phyloP scores from a whole-genome alignment of 2,113 vertebrate genomes.

The Urocolius indicus region DNA sequence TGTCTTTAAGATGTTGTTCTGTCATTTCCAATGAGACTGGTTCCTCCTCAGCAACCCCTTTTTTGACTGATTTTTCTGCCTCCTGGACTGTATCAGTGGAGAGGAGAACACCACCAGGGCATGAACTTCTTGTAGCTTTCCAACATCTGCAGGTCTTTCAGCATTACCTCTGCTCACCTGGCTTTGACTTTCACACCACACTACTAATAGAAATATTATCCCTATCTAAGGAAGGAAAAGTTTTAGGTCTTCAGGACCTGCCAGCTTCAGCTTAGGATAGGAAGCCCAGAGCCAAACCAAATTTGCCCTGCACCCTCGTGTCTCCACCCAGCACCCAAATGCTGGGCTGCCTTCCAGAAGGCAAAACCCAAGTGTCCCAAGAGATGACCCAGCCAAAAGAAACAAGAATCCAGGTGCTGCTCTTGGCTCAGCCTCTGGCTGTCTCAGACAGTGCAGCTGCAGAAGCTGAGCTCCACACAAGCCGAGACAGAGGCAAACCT shows the following conservation, averaged over 20 bases:
- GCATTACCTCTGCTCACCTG: background rate
- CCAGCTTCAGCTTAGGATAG: background rate
- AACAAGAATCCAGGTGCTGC: background rate
- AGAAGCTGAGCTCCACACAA: background rate
- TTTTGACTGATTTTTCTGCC: background rate
- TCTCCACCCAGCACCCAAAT: background rate
- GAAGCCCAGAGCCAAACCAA: background rate
- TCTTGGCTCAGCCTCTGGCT: background rate
- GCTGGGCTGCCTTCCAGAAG: background rate
- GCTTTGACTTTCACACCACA: background rate
- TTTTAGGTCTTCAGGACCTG: background rate
- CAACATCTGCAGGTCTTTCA: background rate
- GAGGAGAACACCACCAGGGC: background rate
- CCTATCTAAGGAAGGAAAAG: background rate
- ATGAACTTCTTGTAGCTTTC: background rate
- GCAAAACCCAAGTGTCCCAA: background rate
- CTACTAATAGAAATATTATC: background rate
- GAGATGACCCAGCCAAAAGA: background rate
- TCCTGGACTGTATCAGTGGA: background rate
- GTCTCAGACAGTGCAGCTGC: background rate
- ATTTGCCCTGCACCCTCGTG: accelerated
- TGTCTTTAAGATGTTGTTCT: background rate
- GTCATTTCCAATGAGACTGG: background rate
- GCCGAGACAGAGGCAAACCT: background rate
- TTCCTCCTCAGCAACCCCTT: background rate